Conservation (phyloP, 2,113 vertebrate genomes). For the Arothron firmamentum region DNA sequence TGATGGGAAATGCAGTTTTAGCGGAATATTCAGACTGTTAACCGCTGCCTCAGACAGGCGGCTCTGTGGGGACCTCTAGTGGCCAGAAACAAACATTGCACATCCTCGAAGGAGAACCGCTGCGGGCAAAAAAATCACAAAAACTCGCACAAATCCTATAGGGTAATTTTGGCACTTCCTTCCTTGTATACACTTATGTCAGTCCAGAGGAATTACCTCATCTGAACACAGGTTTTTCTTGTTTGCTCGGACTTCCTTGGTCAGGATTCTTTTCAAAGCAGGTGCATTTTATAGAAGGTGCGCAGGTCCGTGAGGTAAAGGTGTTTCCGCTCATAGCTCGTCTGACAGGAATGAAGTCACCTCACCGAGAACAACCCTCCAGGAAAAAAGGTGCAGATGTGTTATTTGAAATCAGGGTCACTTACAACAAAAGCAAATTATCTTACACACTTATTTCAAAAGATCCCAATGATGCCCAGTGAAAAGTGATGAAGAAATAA, state of each 20-base stretch:
- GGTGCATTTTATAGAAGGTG: not conserved
- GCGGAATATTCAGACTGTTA: no score
- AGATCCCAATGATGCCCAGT: not conserved
- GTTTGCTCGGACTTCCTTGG: constrained; percentile 9
- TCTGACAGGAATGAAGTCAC: constrained; percentile 18
- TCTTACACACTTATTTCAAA: not conserved
- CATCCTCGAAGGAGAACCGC: not conserved
- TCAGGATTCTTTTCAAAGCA: not conserved
- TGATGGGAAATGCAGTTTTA: no score
- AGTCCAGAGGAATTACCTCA: not conserved
- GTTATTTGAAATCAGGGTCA: no score
- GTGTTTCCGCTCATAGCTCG: constrained; percentile 37
- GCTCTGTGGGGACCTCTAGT: constrained; percentile 20
- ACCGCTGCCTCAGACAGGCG: not conserved
- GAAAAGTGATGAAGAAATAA: not conserved
- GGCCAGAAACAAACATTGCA: not conserved
- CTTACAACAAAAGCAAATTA: no score
- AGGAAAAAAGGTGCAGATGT: no score
- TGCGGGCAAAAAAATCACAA: not conserved
- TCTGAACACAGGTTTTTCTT: not conserved
- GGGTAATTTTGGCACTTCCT: not conserved
- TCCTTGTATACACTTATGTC: not conserved
- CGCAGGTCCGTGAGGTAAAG: not conserved
- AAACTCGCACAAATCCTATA: not conserved
- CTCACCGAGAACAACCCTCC: not conserved